phyloP scores from a whole-genome alignment of 2,797 vertebrate species.

The Melanotaenia maccullochi region DNA sequence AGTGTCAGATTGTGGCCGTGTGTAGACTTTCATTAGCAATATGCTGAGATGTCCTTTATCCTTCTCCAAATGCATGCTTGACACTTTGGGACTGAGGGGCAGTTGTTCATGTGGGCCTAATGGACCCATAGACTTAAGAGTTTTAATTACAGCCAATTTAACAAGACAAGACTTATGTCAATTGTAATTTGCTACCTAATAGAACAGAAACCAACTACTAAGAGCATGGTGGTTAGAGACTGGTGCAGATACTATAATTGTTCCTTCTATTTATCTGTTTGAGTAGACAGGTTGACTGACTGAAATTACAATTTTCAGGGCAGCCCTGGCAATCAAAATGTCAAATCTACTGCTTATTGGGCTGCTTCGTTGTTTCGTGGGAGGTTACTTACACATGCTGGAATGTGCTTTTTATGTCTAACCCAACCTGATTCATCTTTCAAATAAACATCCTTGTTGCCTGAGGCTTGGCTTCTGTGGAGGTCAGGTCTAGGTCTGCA shows the following conservation, averaged over 20 bases:
- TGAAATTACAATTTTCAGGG: constrained; percentile 1
- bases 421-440: constrained; percentile 39
- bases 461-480: constrained; percentile 41
- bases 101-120: constrained; percentile 21
- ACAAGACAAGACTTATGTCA: constrained; percentile 30
- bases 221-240: not conserved
- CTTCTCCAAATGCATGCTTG: constrained; percentile 12
- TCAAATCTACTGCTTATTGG: constrained; percentile 24
- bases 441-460: constrained; percentile 52
- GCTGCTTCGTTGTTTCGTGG: constrained; percentile 25
- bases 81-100: constrained; percentile 6
- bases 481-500: constrained; percentile 65
- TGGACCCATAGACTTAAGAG: constrained; percentile 18
- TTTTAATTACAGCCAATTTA: constrained; percentile 42
- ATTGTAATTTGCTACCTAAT: constrained; percentile 32
- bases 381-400: constrained; percentile 42
- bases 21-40: constrained; percentile 30
- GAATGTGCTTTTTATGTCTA: constrained; percentile 54
- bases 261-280: not conserved
- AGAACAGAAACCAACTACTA: constrained; percentile 9
- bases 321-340: constrained; percentile 19
- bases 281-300: constrained; percentile 4
- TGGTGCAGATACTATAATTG: constrained; percentile 4
- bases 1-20: constrained; percentile 3
- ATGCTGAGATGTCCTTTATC: not conserved